Evolutionary conservation across 2,888 invertebrate species (phyloP).

Genomic region (Hypselothyrea guttata): DNA sequence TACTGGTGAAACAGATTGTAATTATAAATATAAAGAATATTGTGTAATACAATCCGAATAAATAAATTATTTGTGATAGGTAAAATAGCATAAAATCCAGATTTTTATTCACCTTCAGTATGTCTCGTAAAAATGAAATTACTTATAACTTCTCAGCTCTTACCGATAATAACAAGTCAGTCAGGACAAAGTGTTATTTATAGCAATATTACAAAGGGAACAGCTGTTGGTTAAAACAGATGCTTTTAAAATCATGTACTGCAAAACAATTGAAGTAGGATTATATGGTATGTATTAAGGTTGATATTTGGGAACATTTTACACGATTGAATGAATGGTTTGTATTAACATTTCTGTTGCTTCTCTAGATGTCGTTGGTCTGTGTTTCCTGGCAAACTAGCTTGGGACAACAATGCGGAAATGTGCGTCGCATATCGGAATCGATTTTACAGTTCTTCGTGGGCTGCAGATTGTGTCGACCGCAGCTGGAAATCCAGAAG

Average conservation of each 20-base stretch:
- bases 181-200: no score
- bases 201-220: no score
- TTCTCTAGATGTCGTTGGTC: conserved; percentile 67
- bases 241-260: background rate
- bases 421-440: conserved; percentile 73
- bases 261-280: background rate
- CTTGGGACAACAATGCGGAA: conserved; percentile 74
- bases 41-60: no score
- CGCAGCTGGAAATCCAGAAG: conserved; percentile 64
- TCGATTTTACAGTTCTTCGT: conserved; percentile 68
- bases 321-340: background rate
- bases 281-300: background rate
- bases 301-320: conserved; percentile 2
- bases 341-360: background rate
- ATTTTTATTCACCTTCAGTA: no score
- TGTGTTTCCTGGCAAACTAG: conserved; percentile 68
- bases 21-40: no score
- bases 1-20: no score
- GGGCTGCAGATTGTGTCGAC: conserved; percentile 74
- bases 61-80: no score
- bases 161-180: no score
- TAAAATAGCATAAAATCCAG: no score
- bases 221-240: background rate
- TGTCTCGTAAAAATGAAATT: no score
- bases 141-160: no score